These are phyloP conservation scores for Catharus fuscescens DNA, from an alignment of 2,113 vertebrate genomes.

Conservation along the genomic window DNA sequence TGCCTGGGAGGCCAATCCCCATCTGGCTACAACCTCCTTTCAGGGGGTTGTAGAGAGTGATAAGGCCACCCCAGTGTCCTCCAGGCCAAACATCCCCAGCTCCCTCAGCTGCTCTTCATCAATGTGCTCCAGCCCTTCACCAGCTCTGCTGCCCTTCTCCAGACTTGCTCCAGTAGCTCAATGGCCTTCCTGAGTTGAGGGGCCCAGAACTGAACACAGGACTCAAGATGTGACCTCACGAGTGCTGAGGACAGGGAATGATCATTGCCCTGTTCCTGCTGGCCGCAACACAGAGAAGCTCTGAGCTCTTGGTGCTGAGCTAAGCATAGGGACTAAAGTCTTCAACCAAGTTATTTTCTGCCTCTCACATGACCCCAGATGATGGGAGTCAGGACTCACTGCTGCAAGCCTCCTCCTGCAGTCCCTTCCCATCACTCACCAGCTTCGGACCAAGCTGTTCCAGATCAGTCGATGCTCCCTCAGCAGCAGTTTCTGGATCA, in stretches of 20 bases:
- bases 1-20: not conserved
- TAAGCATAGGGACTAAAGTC: not conserved
- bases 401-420: not conserved
- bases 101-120: not conserved
- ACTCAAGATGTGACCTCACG: not conserved
- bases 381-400: not conserved
- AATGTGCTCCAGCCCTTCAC: not conserved
- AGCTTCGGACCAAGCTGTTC: constrained; percentile 81
- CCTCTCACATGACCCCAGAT: not conserved
- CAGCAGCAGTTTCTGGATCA: constrained; percentile 85
- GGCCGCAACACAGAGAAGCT: not conserved
- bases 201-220: not conserved
- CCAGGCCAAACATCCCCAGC: not conserved
- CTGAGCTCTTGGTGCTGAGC: not conserved
- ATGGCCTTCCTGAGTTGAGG: not conserved
- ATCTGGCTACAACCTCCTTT: not conserved
- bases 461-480: constrained; percentile 86
- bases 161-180: not conserved
- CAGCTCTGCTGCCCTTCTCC: not conserved
- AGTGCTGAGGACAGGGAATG: not conserved
- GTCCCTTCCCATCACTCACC: constrained; percentile 70
- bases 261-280: not conserved
- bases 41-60: not conserved
- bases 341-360: not conserved
- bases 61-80: not conserved